Evolutionary conservation across 1,140 invertebrate genomes (phyloP).

Genomic region (Aphidius ervi): DNA sequence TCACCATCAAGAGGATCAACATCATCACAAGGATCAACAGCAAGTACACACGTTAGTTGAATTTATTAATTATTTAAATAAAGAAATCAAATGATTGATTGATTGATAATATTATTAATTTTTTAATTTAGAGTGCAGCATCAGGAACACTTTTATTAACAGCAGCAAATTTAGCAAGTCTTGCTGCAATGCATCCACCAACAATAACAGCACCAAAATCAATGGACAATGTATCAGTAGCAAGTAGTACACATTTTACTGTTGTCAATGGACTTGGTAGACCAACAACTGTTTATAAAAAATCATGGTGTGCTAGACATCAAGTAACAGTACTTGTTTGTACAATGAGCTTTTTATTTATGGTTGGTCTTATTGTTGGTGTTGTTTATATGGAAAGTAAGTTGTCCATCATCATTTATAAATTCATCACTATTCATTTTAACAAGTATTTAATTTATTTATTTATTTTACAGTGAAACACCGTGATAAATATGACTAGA

Average conservation of each 20-base stretch:
- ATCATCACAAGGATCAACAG: conserved; percentile 69
- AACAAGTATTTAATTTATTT: conserved; percentile 14
- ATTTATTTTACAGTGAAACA: conserved; percentile 59
- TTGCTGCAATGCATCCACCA: conserved; percentile 63
- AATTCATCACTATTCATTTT: conserved; percentile 1
- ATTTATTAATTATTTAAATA: neutral
- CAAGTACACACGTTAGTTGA: conserved; percentile 69
- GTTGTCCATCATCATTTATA: conserved; percentile 26
- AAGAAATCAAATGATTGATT: neutral
- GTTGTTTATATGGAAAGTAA: conserved; percentile 60
- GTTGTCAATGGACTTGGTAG: conserved; percentile 74
- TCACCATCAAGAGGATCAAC: conserved; percentile 61
- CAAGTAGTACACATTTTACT: conserved; percentile 80
- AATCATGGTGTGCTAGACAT: conserved; percentile 70
- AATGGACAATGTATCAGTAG: conserved; percentile 67
- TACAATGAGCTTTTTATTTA: conserved; percentile 73
- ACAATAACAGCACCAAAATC: conserved; percentile 44
- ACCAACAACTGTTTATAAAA: conserved; percentile 53
- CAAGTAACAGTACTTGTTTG: conserved; percentile 74
- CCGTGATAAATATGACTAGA: conserved; percentile 49
- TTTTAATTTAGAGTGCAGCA: conserved; percentile 62
- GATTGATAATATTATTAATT: neutral
- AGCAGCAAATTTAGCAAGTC: conserved; percentile 67
- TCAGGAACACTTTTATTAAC: conserved; percentile 73
- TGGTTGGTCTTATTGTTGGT: conserved; percentile 69